Conservation (phyloP, 2,113 vertebrate species). For the Laticauda colubrina region DNA sequence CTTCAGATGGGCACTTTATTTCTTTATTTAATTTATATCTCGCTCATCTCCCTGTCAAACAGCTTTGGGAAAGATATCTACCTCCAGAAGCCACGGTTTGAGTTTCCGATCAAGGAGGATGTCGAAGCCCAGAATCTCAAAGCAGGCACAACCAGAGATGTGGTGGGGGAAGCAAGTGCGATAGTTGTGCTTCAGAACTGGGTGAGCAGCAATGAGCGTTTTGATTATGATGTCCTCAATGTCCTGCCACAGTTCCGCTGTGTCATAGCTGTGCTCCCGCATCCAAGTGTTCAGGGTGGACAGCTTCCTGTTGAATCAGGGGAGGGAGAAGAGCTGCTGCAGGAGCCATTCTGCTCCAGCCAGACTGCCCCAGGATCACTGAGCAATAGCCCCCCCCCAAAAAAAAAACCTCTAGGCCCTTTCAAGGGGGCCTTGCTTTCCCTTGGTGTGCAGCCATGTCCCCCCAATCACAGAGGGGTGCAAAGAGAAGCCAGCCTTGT, state of each 20-base stretch:
- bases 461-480: not conserved
- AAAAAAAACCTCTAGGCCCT: not conserved
- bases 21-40: not conserved
- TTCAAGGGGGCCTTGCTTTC: not conserved
- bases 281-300: conserved; percentile 74
- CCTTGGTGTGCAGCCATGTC: not conserved
- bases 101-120: conserved; percentile 74
- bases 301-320: conserved; percentile 69
- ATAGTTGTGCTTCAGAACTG: conserved; percentile 77
- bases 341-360: not conserved
- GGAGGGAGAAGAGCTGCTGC: not conserved
- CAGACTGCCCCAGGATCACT: not conserved
- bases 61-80: conserved; percentile 36
- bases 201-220: conserved; percentile 74
- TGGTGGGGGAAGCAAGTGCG: conserved; percentile 74
- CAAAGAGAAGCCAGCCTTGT: not conserved
- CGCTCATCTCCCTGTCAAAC: not conserved
- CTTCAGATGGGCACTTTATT: conserved; percentile 9
- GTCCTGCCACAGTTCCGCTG: conserved; percentile 67
- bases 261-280: conserved; percentile 60
- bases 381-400: no score
- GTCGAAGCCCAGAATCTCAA: conserved; percentile 81
- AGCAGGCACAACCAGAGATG: conserved; percentile 68
- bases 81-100: conserved; percentile 82
- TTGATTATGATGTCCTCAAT: conserved; percentile 77